Evolutionary conservation across 2,888 invertebrate genomes (phyloP).

Genomic region (Punctoribates punctum): DNA sequence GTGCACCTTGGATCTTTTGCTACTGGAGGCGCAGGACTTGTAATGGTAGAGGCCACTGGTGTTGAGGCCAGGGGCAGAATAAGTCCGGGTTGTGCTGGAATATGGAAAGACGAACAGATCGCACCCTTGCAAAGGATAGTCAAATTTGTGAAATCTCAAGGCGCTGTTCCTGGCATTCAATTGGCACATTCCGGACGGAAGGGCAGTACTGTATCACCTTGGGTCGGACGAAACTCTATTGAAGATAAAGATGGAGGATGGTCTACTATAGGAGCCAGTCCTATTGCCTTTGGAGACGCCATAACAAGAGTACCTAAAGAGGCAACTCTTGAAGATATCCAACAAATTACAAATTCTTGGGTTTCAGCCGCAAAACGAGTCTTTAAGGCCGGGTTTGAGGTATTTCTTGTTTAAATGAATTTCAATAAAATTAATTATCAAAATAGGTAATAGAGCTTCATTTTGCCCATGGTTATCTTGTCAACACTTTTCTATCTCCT

Average conservation of each 20-base stretch:
- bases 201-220: conserved; percentile 27
- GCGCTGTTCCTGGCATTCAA: conserved; percentile 16
- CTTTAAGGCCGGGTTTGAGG: conserved; percentile 30
- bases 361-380: conserved; percentile 24
- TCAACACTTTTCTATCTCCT: conserved; percentile 19
- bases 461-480: conserved; percentile 32
- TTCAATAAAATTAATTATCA: background rate
- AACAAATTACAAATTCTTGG: conserved; percentile 3
- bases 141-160: conserved; percentile 23
- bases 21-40: conserved; percentile 27
- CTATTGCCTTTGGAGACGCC: conserved; percentile 18
- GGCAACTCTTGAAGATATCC: conserved; percentile 29
- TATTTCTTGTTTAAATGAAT: background rate
- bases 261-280: background rate
- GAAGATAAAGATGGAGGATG: conserved; percentile 14
- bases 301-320: conserved; percentile 19
- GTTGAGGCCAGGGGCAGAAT: conserved; percentile 32
- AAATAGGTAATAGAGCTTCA: conserved; percentile 31
- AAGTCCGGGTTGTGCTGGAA: conserved; percentile 16
- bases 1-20: conserved; percentile 18
- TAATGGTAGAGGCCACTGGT: conserved; percentile 33
- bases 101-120: conserved; percentile 37
- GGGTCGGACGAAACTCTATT: conserved; percentile 3
- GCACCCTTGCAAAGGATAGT: background rate
- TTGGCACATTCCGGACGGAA: conserved; percentile 23